A percentile compares a stretch with the other conserved stretches of the same genome.
Evolutionary conservation across 35 echinoderm and acorn worm genomes (phyloP).

Genomic region (Apostichopus californicus): DNA sequence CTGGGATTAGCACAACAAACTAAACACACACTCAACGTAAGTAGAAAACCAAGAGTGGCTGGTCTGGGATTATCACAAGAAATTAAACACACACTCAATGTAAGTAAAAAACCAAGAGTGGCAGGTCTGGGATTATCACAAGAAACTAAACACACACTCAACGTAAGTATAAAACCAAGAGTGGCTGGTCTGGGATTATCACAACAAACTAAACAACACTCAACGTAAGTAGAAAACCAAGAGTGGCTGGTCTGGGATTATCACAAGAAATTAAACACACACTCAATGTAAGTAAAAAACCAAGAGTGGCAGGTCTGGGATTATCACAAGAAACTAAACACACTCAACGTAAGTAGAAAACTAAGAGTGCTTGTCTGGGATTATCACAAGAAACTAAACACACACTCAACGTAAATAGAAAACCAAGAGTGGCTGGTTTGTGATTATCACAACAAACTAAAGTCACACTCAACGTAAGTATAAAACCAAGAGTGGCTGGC

Average conservation of each 20-base stretch:
- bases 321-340: no score
- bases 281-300: no score
- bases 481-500: constrained; percentile 80
- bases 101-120: constrained; percentile 76
- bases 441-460: constrained; percentile 40
- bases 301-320: no score
- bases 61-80: constrained; percentile 49
- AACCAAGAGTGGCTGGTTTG: constrained; percentile 65
- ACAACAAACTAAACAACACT: no score
- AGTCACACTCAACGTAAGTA: constrained; percentile 45
- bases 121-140: constrained; percentile 52
- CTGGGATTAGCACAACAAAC: constrained; percentile 44
- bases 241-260: no score
- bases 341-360: no score
- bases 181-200: no score
- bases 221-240: not conserved
- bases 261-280: no score
- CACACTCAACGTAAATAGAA: no score
- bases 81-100: constrained; percentile 30
- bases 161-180: constrained; percentile 4
- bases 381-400: no score
- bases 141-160: constrained; percentile 26
- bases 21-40: constrained; percentile 30
- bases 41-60: constrained; percentile 27
- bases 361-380: no score